These are phyloP conservation scores for Remorina albescens DNA, from an alignment of 2,797 vertebrate species.

Conservation along the genomic window DNA sequence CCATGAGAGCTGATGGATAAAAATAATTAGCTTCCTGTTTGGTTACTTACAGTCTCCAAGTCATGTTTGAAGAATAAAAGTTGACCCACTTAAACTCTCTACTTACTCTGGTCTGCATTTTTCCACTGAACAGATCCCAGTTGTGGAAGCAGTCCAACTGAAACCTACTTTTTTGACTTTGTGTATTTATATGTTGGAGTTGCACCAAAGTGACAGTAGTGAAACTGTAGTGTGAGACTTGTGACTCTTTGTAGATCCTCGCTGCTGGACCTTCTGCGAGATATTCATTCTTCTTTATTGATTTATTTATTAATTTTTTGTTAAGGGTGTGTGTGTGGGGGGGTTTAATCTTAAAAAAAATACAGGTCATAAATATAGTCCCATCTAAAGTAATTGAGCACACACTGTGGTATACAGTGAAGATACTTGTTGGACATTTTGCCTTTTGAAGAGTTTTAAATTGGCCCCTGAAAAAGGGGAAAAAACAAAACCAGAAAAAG, in stretches of 20 bases:
- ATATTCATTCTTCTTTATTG: not conserved
- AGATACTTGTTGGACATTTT: too few species aligned
- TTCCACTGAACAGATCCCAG: slow-evolving; percentile 17
- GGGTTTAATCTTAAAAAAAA: not conserved
- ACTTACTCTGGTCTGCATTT: slow-evolving; percentile 20
- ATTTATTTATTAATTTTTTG: too few species aligned
- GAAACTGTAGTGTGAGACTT: not conserved
- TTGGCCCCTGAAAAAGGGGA: too few species aligned
- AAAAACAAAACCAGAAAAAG: too few species aligned
- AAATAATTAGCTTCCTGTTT: slow-evolving; percentile 61
- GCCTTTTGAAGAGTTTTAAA: not conserved
- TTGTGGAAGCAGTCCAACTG: not conserved
- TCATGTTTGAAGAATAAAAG: slow-evolving; percentile 59
- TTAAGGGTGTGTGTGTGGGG: too few species aligned
- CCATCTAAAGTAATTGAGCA: not conserved
- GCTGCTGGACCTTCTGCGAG: not conserved
- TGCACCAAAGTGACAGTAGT: not conserved
- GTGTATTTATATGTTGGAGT: not conserved
- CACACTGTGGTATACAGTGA: too few species aligned
- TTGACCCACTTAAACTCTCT: slow-evolving; percentile 57
- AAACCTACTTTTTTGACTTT: not conserved
- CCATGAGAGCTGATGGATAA: slow-evolving; percentile 27
- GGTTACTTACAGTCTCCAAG: slow-evolving; percentile 54
- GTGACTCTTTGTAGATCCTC: not conserved
- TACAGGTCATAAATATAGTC: not conserved